These are phyloP conservation scores for Rambutsinella grinnellia DNA, from an alignment of 2,888 invertebrate species.

Conservation along the genomic window DNA sequence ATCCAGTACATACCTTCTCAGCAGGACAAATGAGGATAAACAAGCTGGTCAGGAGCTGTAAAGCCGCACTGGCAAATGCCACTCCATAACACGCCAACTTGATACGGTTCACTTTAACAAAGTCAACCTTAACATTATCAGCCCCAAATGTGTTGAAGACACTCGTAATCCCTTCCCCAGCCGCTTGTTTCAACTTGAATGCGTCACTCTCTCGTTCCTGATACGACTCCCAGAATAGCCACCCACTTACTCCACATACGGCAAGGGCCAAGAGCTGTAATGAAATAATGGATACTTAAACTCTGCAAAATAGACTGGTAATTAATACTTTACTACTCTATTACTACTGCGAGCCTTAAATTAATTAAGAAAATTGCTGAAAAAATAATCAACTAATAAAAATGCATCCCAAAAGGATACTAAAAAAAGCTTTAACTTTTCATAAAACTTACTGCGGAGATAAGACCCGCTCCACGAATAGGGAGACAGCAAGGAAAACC, in stretches of 20 bases:
- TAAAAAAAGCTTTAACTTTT: too few relatives aligned
- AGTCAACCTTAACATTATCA: slow-evolving; percentile 20
- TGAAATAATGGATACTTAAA: slow-evolving; percentile 23
- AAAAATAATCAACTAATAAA: background rate
- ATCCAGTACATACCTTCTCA: slow-evolving; percentile 49
- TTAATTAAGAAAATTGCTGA: background rate
- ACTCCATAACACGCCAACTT: slow-evolving; percentile 53
- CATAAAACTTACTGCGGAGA: slow-evolving; percentile 62
- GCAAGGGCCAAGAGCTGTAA: slow-evolving; percentile 57
- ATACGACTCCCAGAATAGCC: slow-evolving; percentile 54
- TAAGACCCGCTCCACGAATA: slow-evolving; percentile 53
- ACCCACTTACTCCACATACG: slow-evolving; percentile 51
- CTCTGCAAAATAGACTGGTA: too few relatives aligned
- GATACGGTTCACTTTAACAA: slow-evolving; percentile 41
- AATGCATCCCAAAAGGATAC: too few relatives aligned
- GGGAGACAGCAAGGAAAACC: slow-evolving; percentile 54
- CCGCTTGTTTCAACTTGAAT: slow-evolving; percentile 9
- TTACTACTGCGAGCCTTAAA: too few relatives aligned
- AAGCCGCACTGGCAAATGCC: slow-evolving; percentile 56
- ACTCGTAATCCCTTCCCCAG: slow-evolving; percentile 16
- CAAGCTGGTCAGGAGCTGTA: slow-evolving; percentile 59
- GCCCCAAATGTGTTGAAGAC: slow-evolving; percentile 12
- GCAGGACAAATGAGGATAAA: slow-evolving; percentile 58
- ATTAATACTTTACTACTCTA: too few relatives aligned
- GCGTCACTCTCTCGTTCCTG: slow-evolving; percentile 34